phyloP scores from a whole-genome alignment of 2,113 vertebrate species.

The Butorides virescens region DNA sequence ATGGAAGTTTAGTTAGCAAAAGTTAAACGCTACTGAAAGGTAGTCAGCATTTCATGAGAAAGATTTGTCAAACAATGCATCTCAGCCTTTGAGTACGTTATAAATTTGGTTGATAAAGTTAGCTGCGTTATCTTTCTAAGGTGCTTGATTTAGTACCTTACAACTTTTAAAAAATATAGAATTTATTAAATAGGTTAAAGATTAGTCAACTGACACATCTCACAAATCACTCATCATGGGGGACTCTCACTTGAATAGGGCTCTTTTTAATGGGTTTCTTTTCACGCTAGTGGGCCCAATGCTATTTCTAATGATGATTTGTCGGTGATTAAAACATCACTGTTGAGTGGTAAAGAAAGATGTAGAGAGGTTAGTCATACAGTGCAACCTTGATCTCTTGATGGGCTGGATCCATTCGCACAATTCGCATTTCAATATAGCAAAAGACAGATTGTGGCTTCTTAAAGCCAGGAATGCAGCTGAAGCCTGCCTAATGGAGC shows the following conservation, averaged over 20 bases:
- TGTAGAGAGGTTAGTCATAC: background rate
- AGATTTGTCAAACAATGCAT: background rate
- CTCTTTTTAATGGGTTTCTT: constrained; percentile 9
- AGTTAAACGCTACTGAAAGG: background rate
- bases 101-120: background rate
- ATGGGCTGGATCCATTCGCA: background rate
- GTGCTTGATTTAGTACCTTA: background rate
- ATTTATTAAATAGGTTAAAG: background rate
- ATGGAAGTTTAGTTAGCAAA: constrained; percentile 1
- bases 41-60: background rate
- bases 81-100: background rate
- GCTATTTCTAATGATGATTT: constrained; percentile 6
- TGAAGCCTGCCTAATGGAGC: background rate
- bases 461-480: background rate
- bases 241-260: background rate
- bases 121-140: background rate
- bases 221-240: background rate
- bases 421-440: background rate
- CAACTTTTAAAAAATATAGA: background rate
- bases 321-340: background rate
- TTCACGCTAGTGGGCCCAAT: background rate
- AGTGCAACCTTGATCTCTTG: background rate
- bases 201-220: background rate
- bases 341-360: background rate
- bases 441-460: background rate